These are phyloP conservation scores for Ichneumoninae sp. DNA, from an alignment of 2,888 invertebrate genomes.

Conservation along the genomic window DNA sequence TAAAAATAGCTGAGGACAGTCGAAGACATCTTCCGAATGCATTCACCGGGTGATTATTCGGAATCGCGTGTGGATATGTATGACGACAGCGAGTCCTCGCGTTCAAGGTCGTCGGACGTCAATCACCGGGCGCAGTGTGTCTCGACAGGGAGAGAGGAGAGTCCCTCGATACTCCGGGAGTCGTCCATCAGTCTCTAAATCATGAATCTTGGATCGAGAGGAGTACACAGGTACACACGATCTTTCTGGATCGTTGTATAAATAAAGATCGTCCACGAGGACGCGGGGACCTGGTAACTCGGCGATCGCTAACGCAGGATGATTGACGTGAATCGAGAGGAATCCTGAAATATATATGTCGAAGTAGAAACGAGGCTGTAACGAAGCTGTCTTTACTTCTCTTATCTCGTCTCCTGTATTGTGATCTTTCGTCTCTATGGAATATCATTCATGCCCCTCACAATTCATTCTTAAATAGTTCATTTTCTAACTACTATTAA, in stretches of 20 bases:
- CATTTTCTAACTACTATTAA: too few relatives aligned
- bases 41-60: conserved; percentile 14
- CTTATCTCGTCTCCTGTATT: not conserved
- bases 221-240: conserved; percentile 1
- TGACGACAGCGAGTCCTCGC: conserved; percentile 41
- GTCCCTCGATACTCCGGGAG: conserved; percentile 5
- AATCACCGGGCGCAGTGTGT: not conserved
- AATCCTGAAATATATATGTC: conserved; percentile 23
- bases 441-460: not conserved
- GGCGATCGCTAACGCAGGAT: conserved; percentile 13
- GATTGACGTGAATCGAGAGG: conserved; percentile 60
- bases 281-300: conserved; percentile 7
- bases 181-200: conserved; percentile 55
- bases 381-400: conserved; percentile 54
- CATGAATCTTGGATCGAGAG: conserved; percentile 48
- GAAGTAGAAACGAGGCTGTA: conserved; percentile 47
- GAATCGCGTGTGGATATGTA: conserved; percentile 28
- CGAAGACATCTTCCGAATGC: conserved; percentile 7
- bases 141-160: not conserved
- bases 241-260: conserved; percentile 24
- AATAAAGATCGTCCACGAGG: conserved; percentile 29
- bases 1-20: conserved; percentile 8
- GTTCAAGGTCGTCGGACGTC: conserved; percentile 51
- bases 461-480: not conserved
- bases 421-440: not conserved